phyloP scores from a whole-genome alignment of 2,797 vertebrate species.

The Huso huso region DNA sequence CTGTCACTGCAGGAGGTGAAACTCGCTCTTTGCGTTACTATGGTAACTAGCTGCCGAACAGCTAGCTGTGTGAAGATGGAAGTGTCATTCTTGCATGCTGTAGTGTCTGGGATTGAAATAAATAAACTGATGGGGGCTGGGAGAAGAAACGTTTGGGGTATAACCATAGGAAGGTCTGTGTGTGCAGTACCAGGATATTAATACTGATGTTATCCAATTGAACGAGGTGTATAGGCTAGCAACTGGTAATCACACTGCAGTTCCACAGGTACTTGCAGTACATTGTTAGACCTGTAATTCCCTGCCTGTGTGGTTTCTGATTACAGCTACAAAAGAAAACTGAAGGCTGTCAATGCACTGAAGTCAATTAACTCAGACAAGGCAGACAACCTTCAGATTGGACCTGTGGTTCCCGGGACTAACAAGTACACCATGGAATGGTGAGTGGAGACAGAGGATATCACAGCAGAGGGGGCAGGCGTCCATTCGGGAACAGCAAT shows the following conservation, averaged over 20 bases:
- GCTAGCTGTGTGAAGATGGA: neutral
- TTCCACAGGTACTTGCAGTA: no score
- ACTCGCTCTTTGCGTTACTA: conserved; percentile 19
- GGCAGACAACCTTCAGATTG: conserved; percentile 46
- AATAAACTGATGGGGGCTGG: conserved; percentile 2
- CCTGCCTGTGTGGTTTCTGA: neutral
- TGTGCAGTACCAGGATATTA: no score
- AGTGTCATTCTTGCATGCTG: conserved; percentile 9
- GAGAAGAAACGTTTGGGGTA: neutral
- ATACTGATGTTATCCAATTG: no score
- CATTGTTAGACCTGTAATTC: neutral
- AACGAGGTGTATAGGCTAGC: no score
- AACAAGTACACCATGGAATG: conserved; percentile 83
- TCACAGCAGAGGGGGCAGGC: neutral
- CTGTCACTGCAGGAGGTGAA: conserved; percentile 10
- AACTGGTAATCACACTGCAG: no score
- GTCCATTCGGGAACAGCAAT: neutral
- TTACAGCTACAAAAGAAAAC: conserved; percentile 72
- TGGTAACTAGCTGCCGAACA: conserved; percentile 20
- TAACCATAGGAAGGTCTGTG: no score
- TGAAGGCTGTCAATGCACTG: conserved; percentile 81
- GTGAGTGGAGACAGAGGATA: conserved; percentile 38
- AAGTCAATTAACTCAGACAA: conserved; percentile 60
- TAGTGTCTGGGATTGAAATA: conserved; percentile 4
- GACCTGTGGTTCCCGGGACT: conserved; percentile 78